Evolutionary conservation across 2,113 vertebrate genomes (phyloP).

Genomic region (Corvus moneduloides): DNA sequence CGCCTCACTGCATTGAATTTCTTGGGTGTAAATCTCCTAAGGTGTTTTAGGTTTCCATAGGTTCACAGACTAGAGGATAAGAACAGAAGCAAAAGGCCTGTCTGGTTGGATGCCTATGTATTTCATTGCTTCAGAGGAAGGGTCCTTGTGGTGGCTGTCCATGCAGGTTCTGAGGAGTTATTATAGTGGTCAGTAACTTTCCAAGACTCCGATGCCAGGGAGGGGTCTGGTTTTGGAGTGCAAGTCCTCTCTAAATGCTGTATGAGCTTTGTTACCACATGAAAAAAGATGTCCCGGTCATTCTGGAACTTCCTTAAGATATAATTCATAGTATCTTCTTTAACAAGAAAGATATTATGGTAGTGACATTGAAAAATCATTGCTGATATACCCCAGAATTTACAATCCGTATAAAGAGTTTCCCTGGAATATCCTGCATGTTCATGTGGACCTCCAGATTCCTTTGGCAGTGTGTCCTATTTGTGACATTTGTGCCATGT

Average conservation of each 20-base stretch:
- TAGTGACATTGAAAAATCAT: neutral
- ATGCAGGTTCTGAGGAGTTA: neutral
- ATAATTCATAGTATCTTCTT: neutral
- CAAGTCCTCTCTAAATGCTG: neutral
- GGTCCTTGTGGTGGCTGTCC: neutral
- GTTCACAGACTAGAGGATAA: neutral
- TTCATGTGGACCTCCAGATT: neutral
- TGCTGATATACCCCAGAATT: neutral
- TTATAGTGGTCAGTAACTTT: neutral
- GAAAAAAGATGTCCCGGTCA: neutral
- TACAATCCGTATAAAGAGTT: neutral
- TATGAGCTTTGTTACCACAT: neutral
- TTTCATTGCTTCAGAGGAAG: neutral
- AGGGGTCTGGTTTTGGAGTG: neutral
- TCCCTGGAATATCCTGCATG: neutral
- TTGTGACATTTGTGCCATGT: fast-evolving
- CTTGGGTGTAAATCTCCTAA: neutral
- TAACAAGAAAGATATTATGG: neutral
- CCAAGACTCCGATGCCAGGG: neutral
- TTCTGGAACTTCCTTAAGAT: neutral
- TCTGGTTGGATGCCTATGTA: neutral
- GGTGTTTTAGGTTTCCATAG: neutral
- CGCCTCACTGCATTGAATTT: neutral
- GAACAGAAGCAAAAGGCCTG: neutral
- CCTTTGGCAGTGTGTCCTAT: neutral